Base-by-base conservation (phyloP, 2,113 vertebrate genomes). In the Campylomormyrus numenius region DNA sequence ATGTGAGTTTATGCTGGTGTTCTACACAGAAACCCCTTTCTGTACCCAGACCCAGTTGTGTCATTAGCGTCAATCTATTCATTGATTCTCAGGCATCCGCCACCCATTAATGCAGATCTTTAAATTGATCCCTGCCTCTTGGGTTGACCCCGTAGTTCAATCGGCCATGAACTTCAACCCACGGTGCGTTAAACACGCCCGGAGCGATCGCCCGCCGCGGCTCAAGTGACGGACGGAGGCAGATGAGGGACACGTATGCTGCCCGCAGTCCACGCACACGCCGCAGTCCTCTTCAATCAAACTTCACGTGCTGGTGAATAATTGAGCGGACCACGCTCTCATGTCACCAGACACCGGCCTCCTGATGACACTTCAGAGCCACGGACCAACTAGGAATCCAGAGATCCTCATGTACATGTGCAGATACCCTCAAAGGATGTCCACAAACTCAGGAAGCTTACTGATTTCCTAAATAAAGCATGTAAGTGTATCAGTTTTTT, bases 291-390 rank as follows among this genome's bases (percentile, higher is more conserved):
- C 88, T 77, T 42, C 90, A 89, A 86, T 70, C 88, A 89, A 87
- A 91, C 80, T 89, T 89, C 88, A 31, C 56, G 50, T 77, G 66
- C 42, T n/a, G 2, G 46, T 91, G 21, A 89, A 91, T 91, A 74
- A 87, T 89, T 91, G 62, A 91, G 48, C 27, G 17, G 1, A 56
- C 42, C 50, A 21, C 52, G 87, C 49, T 17, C 7, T 89, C 24
- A 66, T 80, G 83, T 89, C 83, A 89, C 48, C 50, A 5, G 58
- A 74, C 56, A 39, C 50, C 52, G 5, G 86, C 31, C 15, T 35
- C 52, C 58, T 45, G 27, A 35, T 58, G 85, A 53, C 52, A 88
- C 87, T 87, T 52, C 49, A 11, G 17, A 87, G 27, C 46, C 85
- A 3, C 1, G 52, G 35, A 87, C 49, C 86, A 58, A 21, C 52